Evolutionary conservation across 2,113 vertebrate species (phyloP), one percentile per base, ranked within the genome.

Genomic region (Pagrus major): DNA sequence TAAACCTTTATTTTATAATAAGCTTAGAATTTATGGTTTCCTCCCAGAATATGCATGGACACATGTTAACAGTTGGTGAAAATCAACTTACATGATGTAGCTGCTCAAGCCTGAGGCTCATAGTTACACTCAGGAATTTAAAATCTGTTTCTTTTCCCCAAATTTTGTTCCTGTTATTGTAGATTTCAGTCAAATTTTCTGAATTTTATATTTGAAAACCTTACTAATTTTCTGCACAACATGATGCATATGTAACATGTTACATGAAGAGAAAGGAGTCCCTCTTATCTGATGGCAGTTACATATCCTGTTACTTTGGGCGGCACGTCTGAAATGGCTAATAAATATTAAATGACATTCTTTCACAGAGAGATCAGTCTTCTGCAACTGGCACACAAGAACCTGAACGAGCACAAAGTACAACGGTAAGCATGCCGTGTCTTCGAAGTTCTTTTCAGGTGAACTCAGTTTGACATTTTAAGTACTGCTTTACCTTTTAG

Each of bases 331-430:
- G 80, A 83, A 87, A 72, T 31, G 52, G 81, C 84, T 86, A n/a
- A 86, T 93, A 64, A 90, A 93, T 92, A 88, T 83, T 89, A 39
- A 3, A 92, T 92, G 85, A 18, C 54, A 11, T 83, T 84, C 55
- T 78, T 91, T 78, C 80, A 76, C 87, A 88, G 90, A 78, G 88
- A 39, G 89, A 88, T 66, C 92, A 88, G 77, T 77, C 92, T 44
- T 76, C 89, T 41, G 75, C 85, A 1, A 27, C 83, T 29, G 85
- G 71, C 37, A 51, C 83, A 39, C 87, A 89, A 70, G 91, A 93
- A 66, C 71, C 86, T 1, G 90, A 90, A 78, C 85, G 47, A 75
- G 88, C 86, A 60, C 87, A 76, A 54, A 87, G 86, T 78, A 60
- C 81, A 6, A 63, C 86, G 83, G 91, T 93, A 70, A 92, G 88